These are phyloP conservation scores for Candidula unifasciata DNA, from an alignment of 2,888 invertebrate species.

Conservation along the genomic window DNA sequence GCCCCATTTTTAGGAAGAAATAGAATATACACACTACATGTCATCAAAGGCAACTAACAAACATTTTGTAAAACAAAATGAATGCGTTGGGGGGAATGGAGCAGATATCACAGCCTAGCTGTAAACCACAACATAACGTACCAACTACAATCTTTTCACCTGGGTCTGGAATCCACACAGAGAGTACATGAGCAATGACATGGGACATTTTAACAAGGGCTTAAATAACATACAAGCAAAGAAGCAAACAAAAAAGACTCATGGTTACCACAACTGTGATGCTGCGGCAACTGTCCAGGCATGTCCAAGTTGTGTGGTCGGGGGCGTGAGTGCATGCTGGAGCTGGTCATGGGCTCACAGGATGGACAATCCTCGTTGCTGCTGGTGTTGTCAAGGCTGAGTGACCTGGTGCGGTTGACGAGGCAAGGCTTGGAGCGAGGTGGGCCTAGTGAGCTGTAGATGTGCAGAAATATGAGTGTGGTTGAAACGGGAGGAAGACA, in stretches of 20 bases:
- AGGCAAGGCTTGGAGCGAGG: conserved; percentile 73
- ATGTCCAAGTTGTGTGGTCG: conserved; percentile 37
- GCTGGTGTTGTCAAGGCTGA: conserved; percentile 69
- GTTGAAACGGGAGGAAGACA: no score
- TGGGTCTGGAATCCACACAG: not conserved
- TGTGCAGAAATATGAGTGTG: not conserved
- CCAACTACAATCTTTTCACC: not conserved
- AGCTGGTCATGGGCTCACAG: conserved; percentile 35
- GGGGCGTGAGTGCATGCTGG: conserved; percentile 31
- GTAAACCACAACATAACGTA: no score
- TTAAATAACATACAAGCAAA: not conserved
- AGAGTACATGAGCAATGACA: not conserved
- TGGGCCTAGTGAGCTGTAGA: conserved; percentile 69
- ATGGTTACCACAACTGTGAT: conserved; percentile 14
- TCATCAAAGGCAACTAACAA: no score
- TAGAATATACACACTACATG: no score
- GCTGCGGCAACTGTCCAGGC: conserved; percentile 6
- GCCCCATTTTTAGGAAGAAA: no score
- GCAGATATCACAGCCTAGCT: no score
- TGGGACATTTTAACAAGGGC: not conserved
- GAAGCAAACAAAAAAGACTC: not conserved
- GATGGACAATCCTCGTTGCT: conserved; percentile 69
- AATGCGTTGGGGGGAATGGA: not conserved
- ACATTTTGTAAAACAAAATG: no score
- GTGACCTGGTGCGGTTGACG: conserved; percentile 69